A percentile compares a stretch with the other conserved stretches of the same genome.
These are phyloP conservation scores for Micronycteris hirsuta DNA, from an alignment of 2,113 vertebrate genomes.

Conservation along the genomic window DNA sequence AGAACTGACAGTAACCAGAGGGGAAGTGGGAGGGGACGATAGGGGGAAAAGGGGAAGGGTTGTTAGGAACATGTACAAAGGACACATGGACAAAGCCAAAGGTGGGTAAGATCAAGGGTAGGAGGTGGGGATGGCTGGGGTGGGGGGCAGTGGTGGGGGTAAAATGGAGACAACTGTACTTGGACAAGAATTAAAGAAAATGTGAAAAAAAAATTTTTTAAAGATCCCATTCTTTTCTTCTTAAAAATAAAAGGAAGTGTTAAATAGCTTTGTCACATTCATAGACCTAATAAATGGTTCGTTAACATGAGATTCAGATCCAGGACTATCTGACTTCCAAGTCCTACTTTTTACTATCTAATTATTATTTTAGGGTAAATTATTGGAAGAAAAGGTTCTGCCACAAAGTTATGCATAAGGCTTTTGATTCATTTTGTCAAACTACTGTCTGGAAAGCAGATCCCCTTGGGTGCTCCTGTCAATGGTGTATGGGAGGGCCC, in stretches of 20 bases:
- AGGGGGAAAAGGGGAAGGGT: too few species aligned
- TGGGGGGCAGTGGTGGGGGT: too few species aligned
- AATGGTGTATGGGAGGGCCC: neutral
- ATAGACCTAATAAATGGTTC: neutral
- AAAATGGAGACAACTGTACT: too few species aligned
- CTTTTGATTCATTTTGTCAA: neutral
- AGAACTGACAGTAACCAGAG: too few species aligned
- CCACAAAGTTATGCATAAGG: neutral
- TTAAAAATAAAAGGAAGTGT: neutral
- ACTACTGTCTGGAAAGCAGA: neutral
- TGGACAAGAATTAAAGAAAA: too few species aligned
- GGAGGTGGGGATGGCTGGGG: too few species aligned
- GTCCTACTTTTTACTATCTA: neutral
- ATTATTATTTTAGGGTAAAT: neutral
- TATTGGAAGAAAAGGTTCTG: neutral
- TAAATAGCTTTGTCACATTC: neutral
- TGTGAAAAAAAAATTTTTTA: too few species aligned
- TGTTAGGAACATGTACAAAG: too few species aligned
- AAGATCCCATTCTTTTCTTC: too few species aligned
- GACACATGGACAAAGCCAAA: too few species aligned
- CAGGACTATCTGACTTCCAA: neutral
- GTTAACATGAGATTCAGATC: neutral
- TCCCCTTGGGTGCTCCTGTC: neutral
- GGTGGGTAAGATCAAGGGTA: too few species aligned
- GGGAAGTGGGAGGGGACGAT: too few species aligned